Base-by-base conservation (phyloP, 2,888 invertebrate species). In the Nemapogon koenigi region DNA sequence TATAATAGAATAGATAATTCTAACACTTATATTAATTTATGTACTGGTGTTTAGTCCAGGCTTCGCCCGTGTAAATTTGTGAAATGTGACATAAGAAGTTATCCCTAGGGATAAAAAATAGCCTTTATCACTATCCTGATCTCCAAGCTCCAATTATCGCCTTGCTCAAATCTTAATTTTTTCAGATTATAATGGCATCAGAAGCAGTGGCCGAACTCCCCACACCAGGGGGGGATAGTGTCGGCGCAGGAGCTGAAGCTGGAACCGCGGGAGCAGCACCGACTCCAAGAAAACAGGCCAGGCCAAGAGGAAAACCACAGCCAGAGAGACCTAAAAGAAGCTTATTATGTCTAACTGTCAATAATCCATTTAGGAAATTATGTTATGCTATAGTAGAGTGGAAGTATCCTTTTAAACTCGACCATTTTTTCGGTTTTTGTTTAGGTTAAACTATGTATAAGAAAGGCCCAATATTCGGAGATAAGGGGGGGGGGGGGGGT, bases 381-480 rank as follows among this genome's bases (percentile, higher is more conserved):
- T 98, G 97, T 81, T 97, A 97, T 65, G 89, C 88, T 61, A 90
- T 98, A 52, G 95, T 97, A 43, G 98, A 99, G 78, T 98, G 97
- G 97, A 97, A 97, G 95, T 95, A 95, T 95, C 95, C 94, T 94
- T 94, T 91, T 76, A 4, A 46, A 50, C 42, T 28, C n/a, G n/a
- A n/a, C n/a, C n/a, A n/a, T n/a, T n/a, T n/a, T n/a, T n/a, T n/a
- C n/a, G n/a, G n/a, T n/a, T n/a, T n/a, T n/a, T n/a, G n/a, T n/a
- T n/a, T n/a, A n/a, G n/a, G n/a, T n/a, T n/a, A n/a, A n/a, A n/a
- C n/a, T n/a, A n/a, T n/a, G n/a, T n/a, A n/a, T n/a, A n/a, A n/a
- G n/a, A n/a, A n/a, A n/a, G n/a, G n/a, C n/a, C n/a, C n/a, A n/a
- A n/a, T n/a, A n/a, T n/a, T n/a, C n/a, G n/a, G n/a, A n/a, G n/a